Conservation (phyloP, 2,888 invertebrate genomes). For the Mimumesa dahlbomi region DNA sequence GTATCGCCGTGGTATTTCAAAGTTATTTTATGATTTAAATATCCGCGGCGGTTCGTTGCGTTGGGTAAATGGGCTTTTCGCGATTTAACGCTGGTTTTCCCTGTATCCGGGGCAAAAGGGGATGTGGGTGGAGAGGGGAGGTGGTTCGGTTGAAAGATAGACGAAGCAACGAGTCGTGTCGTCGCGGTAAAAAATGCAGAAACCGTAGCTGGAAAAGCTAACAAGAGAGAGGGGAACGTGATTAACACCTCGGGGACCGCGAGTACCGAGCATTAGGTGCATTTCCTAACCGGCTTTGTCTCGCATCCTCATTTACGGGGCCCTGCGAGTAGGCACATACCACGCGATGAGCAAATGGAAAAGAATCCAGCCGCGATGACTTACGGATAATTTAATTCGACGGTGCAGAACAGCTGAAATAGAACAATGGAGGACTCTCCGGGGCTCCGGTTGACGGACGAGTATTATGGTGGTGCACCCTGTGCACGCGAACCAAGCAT, state of each 20-base stretch:
- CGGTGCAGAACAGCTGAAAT: constrained; percentile 23
- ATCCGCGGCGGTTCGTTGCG: too few relatives aligned
- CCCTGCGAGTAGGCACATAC: neutral
- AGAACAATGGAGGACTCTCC: constrained; percentile 38
- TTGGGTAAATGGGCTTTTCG: too few relatives aligned
- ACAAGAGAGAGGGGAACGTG: constrained; percentile 7
- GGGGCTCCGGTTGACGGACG: constrained; percentile 20
- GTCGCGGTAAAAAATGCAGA: neutral
- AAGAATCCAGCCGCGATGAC: constrained; percentile 29
- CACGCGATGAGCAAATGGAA: neutral
- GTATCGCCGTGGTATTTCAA: too few relatives aligned
- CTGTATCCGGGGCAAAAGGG: too few relatives aligned
- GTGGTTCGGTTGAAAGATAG: too few relatives aligned
- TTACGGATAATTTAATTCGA: constrained; percentile 55
- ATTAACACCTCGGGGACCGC: constrained; percentile 22
- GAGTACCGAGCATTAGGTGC: neutral
- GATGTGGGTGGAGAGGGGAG: too few relatives aligned
- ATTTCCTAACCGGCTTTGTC: constrained; percentile 19
- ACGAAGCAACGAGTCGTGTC: too few relatives aligned
- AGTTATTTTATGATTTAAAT: too few relatives aligned
- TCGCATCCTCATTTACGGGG: constrained; percentile 11
- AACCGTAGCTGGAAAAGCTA: neutral
- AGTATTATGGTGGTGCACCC: constrained; percentile 23
- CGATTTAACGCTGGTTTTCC: too few relatives aligned
- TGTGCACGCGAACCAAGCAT: neutral